Conservation (phyloP, 1,140 invertebrate species). For the Drosophila elegans region DNA sequence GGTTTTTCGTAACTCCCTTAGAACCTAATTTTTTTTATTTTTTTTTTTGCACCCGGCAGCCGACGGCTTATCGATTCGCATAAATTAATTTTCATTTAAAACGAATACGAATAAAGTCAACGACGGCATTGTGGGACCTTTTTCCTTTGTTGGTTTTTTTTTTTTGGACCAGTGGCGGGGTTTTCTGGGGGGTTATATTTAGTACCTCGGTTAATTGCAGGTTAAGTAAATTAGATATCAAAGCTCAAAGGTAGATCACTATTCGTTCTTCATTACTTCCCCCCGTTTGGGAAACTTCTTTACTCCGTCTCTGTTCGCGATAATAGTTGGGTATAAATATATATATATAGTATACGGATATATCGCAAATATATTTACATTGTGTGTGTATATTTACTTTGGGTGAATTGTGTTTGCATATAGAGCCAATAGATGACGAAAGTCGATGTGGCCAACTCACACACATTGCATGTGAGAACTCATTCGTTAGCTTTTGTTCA, state of each 20-base stretch:
- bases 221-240: not conserved
- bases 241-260: not conserved
- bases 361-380: constrained; percentile 32
- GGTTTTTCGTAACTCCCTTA: not conserved
- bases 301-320: not conserved
- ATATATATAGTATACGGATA: not conserved
- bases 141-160: constrained; percentile 23
- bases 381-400: not conserved
- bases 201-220: not conserved
- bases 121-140: constrained; percentile 51
- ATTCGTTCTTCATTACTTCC: not conserved
- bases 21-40: not conserved
- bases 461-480: constrained; percentile 76
- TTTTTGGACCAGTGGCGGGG: constrained; percentile 13
- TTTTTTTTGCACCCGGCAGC: constrained; percentile 2
- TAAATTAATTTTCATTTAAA: constrained; percentile 83
- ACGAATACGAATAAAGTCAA: constrained; percentile 81
- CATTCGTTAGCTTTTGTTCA: constrained; percentile 66
- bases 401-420: constrained; percentile 43
- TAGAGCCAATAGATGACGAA: constrained; percentile 75
- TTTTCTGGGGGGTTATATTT: not conserved
- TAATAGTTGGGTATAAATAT: constrained; percentile 24
- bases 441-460: constrained; percentile 36
- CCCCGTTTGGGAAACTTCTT: too few species aligned
- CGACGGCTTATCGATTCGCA: constrained; percentile 75